Evolutionary conservation across 2,888 invertebrate genomes (phyloP).

Genomic region (Salpingus planirostris): DNA sequence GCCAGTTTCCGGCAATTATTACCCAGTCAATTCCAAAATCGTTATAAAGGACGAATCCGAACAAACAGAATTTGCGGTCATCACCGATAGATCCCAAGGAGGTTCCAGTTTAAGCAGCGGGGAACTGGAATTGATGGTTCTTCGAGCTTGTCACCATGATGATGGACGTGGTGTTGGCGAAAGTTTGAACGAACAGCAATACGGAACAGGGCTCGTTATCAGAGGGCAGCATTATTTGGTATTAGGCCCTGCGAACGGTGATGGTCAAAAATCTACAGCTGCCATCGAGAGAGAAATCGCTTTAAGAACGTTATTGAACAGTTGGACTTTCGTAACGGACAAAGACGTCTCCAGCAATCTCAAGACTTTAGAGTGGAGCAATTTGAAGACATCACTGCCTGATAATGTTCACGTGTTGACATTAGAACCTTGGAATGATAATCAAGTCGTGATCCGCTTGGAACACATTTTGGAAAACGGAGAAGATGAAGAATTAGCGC

Average conservation of each 20-base stretch:
- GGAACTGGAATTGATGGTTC: conserved; percentile 62
- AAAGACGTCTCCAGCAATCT: conserved; percentile 7
- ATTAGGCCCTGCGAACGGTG: neutral
- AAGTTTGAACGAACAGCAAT: conserved; percentile 24
- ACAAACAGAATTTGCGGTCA: conserved; percentile 44
- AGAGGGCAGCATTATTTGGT: neutral
- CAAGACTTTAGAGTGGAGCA: conserved; percentile 4
- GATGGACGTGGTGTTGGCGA: conserved; percentile 89
- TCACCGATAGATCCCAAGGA: conserved; percentile 55
- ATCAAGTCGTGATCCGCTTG: conserved; percentile 55
- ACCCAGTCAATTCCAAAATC: conserved; percentile 61
- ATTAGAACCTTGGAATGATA: conserved; percentile 61
- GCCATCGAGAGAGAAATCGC: conserved; percentile 40
- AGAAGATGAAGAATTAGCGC: conserved; percentile 49
- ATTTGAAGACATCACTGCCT: conserved; percentile 47
- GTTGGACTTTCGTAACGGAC: conserved; percentile 49
- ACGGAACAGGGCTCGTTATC: neutral
- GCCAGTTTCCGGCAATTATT: conserved; percentile 61
- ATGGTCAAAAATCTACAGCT: conserved; percentile 25
- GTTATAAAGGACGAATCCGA: conserved; percentile 43
- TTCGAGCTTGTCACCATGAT: conserved; percentile 72
- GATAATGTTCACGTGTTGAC: conserved; percentile 64
- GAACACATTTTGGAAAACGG: conserved; percentile 63
- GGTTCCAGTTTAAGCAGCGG: conserved; percentile 52
- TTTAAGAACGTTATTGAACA: conserved; percentile 46